Evolutionary conservation across 2,888 invertebrate species (phyloP), one percentile per base, ranked within the genome.

Genomic region (Priocnemis perturbator): DNA sequence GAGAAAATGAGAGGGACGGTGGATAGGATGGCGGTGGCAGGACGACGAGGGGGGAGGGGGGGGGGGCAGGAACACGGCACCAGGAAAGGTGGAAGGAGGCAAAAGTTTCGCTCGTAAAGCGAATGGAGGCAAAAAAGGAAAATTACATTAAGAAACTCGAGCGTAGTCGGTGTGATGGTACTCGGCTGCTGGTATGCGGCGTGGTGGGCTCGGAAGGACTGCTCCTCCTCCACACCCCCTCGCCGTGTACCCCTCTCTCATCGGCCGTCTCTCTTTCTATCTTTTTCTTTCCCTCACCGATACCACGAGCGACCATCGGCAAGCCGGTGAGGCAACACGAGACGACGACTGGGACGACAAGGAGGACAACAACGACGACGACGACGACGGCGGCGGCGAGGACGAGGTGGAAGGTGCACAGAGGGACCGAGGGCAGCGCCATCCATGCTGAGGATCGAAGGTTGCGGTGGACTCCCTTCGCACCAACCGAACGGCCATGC

Each of bases 131-230:
- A 85, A 85, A 83, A 83, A 86, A 84, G 83, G 83, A 84, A 86
- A 87, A 87, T 87, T 87, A 87, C 86, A 87, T 86, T 86, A 86
- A 86, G 86, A 86, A 87, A 87, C 84, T 86, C 84, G 82, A 75
- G 85, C 81, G 84, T 77, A 76, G 77, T 58, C 60, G 68, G 58
- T 59, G 67, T 50, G 71, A 77, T 80, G 70, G 70, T 80, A 60
- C 69, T 67, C 69, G 62, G 73, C 47, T 69, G 73, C 67, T 73
- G 76, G 79, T 77, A 68, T 68, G 73, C 73, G 71, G 44, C 55
- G 58, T 69, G 64, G 69, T 76, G 65, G 60, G 52, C 67, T 63
- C 30, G 71, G 64, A 61, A 52, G 52, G 47, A 26, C 48, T 21
- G 48, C 37, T 62, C 50, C 20, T 64, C 17, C 30, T 62, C 56